Evolutionary conservation across 2,113 vertebrate genomes (phyloP).

Genomic region (Myotis brandtii): DNA sequence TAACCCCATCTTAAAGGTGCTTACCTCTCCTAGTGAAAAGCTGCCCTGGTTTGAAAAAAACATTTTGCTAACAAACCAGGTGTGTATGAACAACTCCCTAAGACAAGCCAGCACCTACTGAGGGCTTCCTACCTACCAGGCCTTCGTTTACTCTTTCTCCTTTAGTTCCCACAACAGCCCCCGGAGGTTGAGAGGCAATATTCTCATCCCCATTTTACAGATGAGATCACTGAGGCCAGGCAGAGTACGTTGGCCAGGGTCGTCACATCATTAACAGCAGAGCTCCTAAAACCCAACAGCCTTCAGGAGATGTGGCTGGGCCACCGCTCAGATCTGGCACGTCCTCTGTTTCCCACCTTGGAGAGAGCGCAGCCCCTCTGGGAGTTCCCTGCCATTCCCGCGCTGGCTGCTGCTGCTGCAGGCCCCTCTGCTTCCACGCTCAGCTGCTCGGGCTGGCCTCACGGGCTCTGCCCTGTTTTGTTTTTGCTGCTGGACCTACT

Average conservation of each 20-base stretch:
- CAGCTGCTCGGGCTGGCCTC: constrained; percentile 80
- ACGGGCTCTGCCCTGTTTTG: constrained; percentile 72
- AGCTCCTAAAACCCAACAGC: neutral
- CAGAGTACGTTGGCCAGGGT: neutral
- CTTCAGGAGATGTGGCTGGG: neutral
- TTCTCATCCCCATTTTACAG: neutral
- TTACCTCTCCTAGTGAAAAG: neutral
- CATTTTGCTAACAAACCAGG: neutral
- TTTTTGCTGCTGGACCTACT: constrained; percentile 82
- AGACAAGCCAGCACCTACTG: neutral
- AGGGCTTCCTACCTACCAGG: neutral
- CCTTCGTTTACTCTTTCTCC: neutral
- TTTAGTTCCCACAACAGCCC: neutral
- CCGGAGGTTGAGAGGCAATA: neutral
- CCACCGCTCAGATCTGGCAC: neutral
- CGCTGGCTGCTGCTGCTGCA: constrained; percentile 16
- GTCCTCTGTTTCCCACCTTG: neutral
- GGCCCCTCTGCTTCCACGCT: constrained; percentile 62
- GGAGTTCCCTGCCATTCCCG: neutral
- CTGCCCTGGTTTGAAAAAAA: neutral
- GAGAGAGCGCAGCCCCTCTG: neutral
- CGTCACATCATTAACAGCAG: neutral
- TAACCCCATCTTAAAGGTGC: neutral
- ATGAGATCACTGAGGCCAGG: neutral
- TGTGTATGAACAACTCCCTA: neutral